These are phyloP conservation scores for Euclidia mi DNA, from an alignment of 2,888 invertebrate species.

Conservation along the genomic window DNA sequence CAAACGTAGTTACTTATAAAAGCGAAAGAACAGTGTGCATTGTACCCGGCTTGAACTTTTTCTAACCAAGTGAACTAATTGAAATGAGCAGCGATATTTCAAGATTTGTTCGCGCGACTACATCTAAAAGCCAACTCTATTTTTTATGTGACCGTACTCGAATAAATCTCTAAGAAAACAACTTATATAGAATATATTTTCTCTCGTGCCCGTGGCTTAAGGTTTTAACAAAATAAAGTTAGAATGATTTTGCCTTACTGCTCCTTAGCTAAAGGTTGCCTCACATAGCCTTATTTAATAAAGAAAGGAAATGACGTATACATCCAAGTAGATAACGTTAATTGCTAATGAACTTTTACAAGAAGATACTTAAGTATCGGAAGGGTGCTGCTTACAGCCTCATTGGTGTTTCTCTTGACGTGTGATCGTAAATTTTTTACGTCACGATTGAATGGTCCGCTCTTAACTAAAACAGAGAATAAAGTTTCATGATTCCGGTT, in stretches of 20 bases:
- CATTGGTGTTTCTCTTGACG: constrained; percentile 89
- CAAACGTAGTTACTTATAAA: constrained; percentile 1
- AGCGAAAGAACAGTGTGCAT: constrained; percentile 10
- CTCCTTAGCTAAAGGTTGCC: constrained; percentile 19
- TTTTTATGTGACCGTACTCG: constrained; percentile 59
- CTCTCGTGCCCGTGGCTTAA: constrained; percentile 50
- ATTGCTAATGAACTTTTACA: constrained; percentile 87
- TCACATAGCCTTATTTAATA: constrained; percentile 46
- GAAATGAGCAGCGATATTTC: constrained; percentile 57
- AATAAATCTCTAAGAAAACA: constrained; percentile 60
- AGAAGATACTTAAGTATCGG: constrained; percentile 78
- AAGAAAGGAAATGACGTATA: constrained; percentile 53
- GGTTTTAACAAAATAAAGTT: constrained; percentile 58
- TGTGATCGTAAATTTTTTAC: constrained; percentile 88
- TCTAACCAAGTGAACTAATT: constrained; percentile 52
- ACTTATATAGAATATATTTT: constrained; percentile 58
- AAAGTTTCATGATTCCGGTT: constrained; percentile 88
- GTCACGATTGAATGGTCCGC: constrained; percentile 86
- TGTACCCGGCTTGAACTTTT: constrained; percentile 35
- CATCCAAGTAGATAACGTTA: constrained; percentile 69
- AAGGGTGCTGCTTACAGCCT: constrained; percentile 86
- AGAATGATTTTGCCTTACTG: constrained; percentile 42
- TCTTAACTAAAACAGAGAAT: constrained; percentile 88
- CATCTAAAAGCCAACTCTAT: constrained; percentile 54
- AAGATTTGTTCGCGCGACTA: constrained; percentile 53